Conservation (phyloP, 2,113 vertebrate species). For the Talpa occidentalis region DNA sequence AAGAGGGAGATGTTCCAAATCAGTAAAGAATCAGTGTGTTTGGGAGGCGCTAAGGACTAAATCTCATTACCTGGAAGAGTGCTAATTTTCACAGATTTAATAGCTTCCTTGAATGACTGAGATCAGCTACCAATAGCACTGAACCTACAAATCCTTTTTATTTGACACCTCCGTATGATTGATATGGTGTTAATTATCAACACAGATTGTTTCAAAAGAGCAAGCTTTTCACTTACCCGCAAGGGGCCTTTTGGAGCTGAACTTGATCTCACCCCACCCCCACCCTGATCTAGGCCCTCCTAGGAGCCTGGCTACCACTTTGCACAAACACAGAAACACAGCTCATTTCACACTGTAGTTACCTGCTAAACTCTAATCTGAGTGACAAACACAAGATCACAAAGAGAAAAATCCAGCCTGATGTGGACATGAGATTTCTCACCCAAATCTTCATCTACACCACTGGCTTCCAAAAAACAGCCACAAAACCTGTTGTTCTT, state of each 20-base stretch:
- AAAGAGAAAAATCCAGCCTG: conserved; percentile 29
- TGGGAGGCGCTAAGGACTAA: conserved; percentile 49
- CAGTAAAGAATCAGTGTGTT: conserved; percentile 56
- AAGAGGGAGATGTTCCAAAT: conserved; percentile 54
- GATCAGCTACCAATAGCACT: conserved; percentile 45
- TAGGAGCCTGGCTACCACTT: neutral
- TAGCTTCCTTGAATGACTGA: conserved; percentile 58
- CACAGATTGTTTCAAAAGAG: conserved; percentile 70
- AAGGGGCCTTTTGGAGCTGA: conserved; percentile 30
- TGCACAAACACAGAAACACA: neutral
- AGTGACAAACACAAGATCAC: conserved; percentile 45
- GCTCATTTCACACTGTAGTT: neutral
- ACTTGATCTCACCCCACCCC: conserved; percentile 48
- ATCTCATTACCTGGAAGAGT: conserved; percentile 63
- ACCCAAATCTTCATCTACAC: neutral
- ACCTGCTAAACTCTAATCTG: neutral
- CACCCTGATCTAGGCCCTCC: conserved; percentile 21
- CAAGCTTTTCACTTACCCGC: conserved; percentile 63
- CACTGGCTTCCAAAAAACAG: conserved; percentile 7
- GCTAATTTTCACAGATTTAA: conserved; percentile 66
- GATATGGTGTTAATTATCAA: conserved; percentile 78
- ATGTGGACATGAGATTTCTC: conserved; percentile 6
- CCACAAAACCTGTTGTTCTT: neutral
- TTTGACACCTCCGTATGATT: conserved; percentile 55
- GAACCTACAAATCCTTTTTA: conserved; percentile 74